Evolutionary conservation across 2,888 invertebrate species (phyloP), one percentile per base, ranked within the genome.

Genomic region (Dryocosmus kuriphilus): DNA sequence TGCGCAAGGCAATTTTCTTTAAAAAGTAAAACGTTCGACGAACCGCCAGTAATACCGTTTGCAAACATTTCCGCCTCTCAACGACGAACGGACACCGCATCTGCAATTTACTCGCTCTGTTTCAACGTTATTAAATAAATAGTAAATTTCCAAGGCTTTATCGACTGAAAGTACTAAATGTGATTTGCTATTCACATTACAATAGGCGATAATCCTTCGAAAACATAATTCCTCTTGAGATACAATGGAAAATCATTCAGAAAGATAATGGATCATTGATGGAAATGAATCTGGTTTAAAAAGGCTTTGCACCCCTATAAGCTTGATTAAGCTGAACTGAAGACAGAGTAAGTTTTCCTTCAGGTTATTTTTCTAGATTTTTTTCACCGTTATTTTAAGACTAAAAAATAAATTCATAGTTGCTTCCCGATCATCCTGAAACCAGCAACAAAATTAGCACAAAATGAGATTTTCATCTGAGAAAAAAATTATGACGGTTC

Each of bases 11-110:
- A 57, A 57, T 57, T 57, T 57, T 57, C 57, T 57, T 57, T 57
- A 57, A 57, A 57, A 57, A 57, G 57, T 57, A 57, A 57, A 57
- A 57, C 27, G 57, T 57, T 57, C 57, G 57, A 57, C 57, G 57
- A 57, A 57, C 57, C 57, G 24, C 14, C 57, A 27, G 57, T 57
- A 57, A 57, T 57, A 57, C 57, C 57, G 57, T 57, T 57, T 57
- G n/a, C 24, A 57, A 57, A 57, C 24, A 14, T 57, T 57, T 57
- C 57, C 57, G 57, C 57, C 24, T 57, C 24, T 24, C 22, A 11
- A 57, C 24, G 57, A 57, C 24, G 22, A 57, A 57, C 57, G 57
- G 57, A 51, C 51, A 51, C 11, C 57, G 57, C 27, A 57, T 27
- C 16, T 27, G 57, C 22, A 24, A 57, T 57, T 57, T 27, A 22